These are phyloP conservation scores for Rhyacichthys aspro DNA, from an alignment of 2,797 vertebrate genomes.

Conservation along the genomic window DNA sequence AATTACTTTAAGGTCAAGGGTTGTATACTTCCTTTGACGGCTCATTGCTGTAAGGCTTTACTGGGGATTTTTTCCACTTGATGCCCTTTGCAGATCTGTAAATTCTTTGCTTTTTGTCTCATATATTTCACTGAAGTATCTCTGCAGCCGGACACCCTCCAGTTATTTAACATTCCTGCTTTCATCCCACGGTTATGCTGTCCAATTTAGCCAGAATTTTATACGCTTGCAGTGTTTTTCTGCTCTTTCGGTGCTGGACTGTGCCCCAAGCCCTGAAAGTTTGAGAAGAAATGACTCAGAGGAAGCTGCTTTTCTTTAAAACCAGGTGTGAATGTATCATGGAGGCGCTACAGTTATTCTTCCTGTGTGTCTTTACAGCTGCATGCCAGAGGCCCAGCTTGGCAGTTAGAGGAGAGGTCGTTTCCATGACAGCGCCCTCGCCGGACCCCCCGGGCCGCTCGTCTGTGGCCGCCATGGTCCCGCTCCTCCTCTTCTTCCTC, in stretches of 20 bases:
- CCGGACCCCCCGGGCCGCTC: slow-evolving; percentile 79
- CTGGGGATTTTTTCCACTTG: background rate
- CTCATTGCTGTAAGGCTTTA: slow-evolving; percentile 19
- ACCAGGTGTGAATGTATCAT: slow-evolving; percentile 30
- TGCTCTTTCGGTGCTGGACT: slow-evolving; percentile 15
- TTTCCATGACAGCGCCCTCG: slow-evolving; percentile 88
- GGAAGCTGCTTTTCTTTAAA: slow-evolving; percentile 36
- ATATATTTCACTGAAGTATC: slow-evolving; percentile 23
- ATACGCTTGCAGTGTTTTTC: slow-evolving; percentile 29
- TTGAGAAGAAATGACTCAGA: slow-evolving; percentile 44
- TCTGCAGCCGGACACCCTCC: slow-evolving; percentile 32
- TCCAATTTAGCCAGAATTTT: slow-evolving; percentile 27
- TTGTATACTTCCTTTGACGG: slow-evolving; percentile 28
- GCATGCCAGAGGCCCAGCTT: slow-evolving; percentile 79
- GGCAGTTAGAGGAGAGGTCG: slow-evolving; percentile 86
- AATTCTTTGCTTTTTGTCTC: background rate
- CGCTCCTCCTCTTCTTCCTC: slow-evolving; percentile 82
- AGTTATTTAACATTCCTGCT: slow-evolving; percentile 36
- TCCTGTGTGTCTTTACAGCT: slow-evolving; percentile 71
- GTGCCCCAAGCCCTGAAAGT: slow-evolving; percentile 35
- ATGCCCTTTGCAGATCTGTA: slow-evolving; percentile 26
- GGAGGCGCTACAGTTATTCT: slow-evolving; percentile 39
- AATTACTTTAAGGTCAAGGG: slow-evolving; percentile 42
- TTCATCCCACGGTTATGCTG: slow-evolving; percentile 32
- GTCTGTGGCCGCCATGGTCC: slow-evolving; percentile 83